Base-by-base conservation (phyloP, 2,888 invertebrate species). In the Frankliniella intonsa region DNA sequence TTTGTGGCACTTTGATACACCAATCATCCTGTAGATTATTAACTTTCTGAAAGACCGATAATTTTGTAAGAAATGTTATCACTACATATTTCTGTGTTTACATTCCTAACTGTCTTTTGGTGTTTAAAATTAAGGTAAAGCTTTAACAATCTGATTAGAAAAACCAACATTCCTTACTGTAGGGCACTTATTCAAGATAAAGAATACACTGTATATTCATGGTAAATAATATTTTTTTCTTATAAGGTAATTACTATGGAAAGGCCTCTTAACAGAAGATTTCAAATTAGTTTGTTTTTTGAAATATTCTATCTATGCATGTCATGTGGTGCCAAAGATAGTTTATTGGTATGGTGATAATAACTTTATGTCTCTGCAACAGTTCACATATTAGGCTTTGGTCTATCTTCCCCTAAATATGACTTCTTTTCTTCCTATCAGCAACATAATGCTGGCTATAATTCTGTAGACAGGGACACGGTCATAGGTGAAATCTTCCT, bases 271-370 rank as follows among this genome's bases (percentile, higher is more conserved):
- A 55, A 55, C 55, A 14, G 14, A 14, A 55, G 19, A 55, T 55
- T 38, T n/a, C n/a, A 38, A 38, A 38, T 5, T 19, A 12, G 55
- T 55, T 19, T 14, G 1, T 55, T 55, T 55, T 14, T 55, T 19
- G 69, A 76, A 76, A 8, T 76, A 76, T 76, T 25, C 9, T 76
- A 25, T 25, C 12, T 25, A 22, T n/a, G 69, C n/a, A 0, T 22
- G n/a, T 76, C 25, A 76, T 76, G 12, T 76, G 69, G 69, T 76
- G 69, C 69, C 69, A 76, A 76, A 76, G 69, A 76, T 76, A 25
- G 10, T 25, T 76, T 69, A 69, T 22, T 69, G 69, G 69, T 76
- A 25, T 76, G 62, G n/a, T 62, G 8, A 62, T 62, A 5, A 38
- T 38, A 38, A 2, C 5, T 22, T 25, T 12, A 76, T 76, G 69